Conservation (phyloP, 2,888 invertebrate genomes). For the Anoncus sp. region DNA sequence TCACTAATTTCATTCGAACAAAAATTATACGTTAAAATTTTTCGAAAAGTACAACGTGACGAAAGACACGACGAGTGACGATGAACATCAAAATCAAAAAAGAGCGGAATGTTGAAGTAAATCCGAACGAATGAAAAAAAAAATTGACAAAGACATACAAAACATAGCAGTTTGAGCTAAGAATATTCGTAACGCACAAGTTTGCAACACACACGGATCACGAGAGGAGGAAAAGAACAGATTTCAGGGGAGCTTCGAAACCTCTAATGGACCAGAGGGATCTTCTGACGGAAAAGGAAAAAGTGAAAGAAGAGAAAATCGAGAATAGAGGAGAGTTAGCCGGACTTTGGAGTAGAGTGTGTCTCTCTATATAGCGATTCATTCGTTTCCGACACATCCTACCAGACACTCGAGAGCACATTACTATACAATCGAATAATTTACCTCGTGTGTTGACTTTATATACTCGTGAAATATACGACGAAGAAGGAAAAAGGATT, state of each 20-base stretch:
- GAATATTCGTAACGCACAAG: conserved; percentile 2
- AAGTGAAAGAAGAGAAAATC: conserved; percentile 17
- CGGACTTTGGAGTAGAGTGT: conserved; percentile 31
- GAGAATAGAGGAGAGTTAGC: conserved; percentile 34
- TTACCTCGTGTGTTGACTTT: conserved; percentile 18
- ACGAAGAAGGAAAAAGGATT: conserved; percentile 40
- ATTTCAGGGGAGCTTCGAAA: conserved; percentile 12
- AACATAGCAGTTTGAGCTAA: no score
- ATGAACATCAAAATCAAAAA: no score
- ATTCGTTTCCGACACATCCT: conserved; percentile 21
- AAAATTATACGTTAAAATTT: no score
- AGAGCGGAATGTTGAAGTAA: not conserved
- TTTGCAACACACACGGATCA: conserved; percentile 2
- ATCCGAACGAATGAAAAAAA: not conserved
- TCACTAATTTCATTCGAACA: no score
- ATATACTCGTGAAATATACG: conserved; percentile 28
- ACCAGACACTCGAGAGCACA: not conserved
- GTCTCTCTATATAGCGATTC: conserved; percentile 11
- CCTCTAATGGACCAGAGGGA: conserved; percentile 40
- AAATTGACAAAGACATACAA: not conserved
- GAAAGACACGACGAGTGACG: no score
- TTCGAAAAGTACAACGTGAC: no score
- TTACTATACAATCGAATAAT: conserved; percentile 55
- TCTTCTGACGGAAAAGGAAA: conserved; percentile 24
- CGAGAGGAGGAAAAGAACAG: conserved; percentile 6